A percentile compares a stretch with the other conserved stretches of the same genome.
Evolutionary conservation across 2,888 invertebrate genomes (phyloP).

Genomic region (Tachina fera): DNA sequence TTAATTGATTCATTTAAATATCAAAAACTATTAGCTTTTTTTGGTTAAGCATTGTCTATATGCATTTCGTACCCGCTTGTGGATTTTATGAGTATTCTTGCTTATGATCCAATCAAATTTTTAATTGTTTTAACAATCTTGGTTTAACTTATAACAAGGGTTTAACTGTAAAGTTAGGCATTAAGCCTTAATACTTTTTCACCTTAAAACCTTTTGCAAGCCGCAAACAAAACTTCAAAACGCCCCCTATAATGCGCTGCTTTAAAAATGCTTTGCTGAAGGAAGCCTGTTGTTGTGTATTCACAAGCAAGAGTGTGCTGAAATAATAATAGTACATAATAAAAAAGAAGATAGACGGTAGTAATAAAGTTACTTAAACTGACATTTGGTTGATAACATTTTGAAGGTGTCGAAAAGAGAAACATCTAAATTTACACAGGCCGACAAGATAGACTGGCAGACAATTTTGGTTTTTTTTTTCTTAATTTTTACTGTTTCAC

Average conservation of each 20-base stretch:
- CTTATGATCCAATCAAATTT: too few relatives aligned
- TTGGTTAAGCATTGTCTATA: too few relatives aligned
- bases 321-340: not conserved
- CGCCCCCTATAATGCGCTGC: conserved; percentile 19
- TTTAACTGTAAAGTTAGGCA: too few relatives aligned
- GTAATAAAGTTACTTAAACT: conserved; percentile 68
- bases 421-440: conserved; percentile 44
- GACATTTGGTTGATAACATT: conserved; percentile 67
- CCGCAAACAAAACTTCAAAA: not conserved
- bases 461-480: conserved; percentile 1
- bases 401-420: conserved; percentile 66
- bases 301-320: not conserved
- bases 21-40: too few relatives aligned
- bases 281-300: not conserved
- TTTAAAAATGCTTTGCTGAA: not conserved
- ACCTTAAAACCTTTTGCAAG: not conserved
- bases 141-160: too few relatives aligned
- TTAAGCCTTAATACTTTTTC: not conserved
- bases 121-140: too few relatives aligned
- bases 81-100: too few relatives aligned
- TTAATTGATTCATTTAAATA: too few relatives aligned
- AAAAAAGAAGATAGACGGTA: conserved; percentile 56
- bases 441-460: not conserved
- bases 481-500: not conserved
- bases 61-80: too few relatives aligned